Conservation (phyloP, 2,888 invertebrate species). For the Phytoseiulus persimilis region DNA sequence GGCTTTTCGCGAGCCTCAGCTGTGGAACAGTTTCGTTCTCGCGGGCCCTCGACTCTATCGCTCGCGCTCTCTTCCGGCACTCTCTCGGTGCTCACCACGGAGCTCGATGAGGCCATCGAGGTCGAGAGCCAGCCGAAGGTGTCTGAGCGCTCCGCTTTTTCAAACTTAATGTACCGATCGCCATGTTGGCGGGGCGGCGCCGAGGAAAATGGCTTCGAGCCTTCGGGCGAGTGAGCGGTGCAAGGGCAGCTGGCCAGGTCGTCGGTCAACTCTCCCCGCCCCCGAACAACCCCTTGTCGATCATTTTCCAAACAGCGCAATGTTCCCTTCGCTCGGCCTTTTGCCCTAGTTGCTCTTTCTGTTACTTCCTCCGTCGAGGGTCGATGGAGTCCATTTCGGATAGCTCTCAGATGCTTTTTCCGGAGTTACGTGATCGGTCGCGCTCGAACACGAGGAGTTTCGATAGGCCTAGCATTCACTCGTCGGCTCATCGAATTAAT, state of each 20-base stretch:
- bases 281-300: background rate
- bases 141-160: background rate
- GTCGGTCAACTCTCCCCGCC: background rate
- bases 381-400: background rate
- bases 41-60: background rate
- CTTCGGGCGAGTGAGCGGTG: background rate
- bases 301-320: background rate
- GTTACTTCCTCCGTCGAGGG: background rate
- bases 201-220: background rate
- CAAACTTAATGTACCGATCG: background rate
- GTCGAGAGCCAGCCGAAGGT: background rate
- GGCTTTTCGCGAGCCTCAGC: background rate
- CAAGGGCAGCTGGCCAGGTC: background rate
- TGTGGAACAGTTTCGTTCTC: background rate
- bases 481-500: conserved; percentile 30
- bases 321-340: background rate
- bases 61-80: background rate
- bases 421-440: background rate
- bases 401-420: background rate
- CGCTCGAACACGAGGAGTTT: conserved; percentile 6
- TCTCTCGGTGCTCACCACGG: background rate
- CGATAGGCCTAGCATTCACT: background rate
- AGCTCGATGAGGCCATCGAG: background rate
- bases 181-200: background rate
- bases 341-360: background rate